Percentiles rank a stretch among this genome's conserved stretches.
These are phyloP conservation scores for Aphis gossypii DNA, from an alignment of 1,140 invertebrate genomes.

Conservation along the genomic window DNA sequence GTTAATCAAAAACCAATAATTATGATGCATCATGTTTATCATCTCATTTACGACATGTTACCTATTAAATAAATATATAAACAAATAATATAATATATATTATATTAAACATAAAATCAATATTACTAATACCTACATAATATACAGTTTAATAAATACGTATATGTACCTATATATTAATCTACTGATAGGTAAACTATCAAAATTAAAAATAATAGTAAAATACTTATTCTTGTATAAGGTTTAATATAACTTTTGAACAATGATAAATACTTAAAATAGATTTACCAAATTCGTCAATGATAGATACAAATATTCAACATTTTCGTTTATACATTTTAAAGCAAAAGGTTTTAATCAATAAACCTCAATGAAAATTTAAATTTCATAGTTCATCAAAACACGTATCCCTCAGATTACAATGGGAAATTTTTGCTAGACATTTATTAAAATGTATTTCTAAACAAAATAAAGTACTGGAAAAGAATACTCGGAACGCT, in stretches of 20 bases:
- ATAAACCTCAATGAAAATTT: neutral
- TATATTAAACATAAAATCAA: neutral
- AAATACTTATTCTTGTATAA: neutral
- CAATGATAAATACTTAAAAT: neutral
- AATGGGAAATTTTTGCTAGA: neutral
- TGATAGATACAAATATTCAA: neutral
- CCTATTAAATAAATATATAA: neutral
- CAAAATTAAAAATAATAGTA: too few relatives aligned
- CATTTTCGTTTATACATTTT: neutral
- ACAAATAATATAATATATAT: neutral
- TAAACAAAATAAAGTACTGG: neutral
- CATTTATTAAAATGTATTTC: neutral
- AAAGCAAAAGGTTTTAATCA: neutral
- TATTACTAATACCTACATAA: too few relatives aligned
- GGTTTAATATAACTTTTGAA: neutral
- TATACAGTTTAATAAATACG: neutral
- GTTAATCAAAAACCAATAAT: too few relatives aligned
- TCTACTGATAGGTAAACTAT: neutral
- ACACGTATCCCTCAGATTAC: neutral
- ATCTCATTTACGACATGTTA: neutral
- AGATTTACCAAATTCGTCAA: neutral
- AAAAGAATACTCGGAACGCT: neutral
- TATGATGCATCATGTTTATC: neutral
- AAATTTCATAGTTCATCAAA: neutral
- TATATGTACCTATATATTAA: neutral